Evolutionary conservation across 2,113 vertebrate species (phyloP).

Genomic region (Parotia lawesii): DNA sequence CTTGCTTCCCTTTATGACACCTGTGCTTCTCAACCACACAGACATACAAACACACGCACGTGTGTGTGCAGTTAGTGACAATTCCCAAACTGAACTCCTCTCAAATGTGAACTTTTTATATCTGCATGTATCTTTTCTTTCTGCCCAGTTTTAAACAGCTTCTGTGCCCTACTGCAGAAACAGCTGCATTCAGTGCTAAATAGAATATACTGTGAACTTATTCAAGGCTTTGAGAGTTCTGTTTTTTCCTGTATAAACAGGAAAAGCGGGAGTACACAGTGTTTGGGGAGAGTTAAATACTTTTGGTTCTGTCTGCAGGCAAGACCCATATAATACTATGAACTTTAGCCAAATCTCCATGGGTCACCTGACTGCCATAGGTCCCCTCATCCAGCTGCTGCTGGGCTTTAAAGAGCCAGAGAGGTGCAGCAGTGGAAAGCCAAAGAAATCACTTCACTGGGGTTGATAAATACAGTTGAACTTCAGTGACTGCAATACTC

Average conservation of each 20-base stretch:
- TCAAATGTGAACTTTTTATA: neutral
- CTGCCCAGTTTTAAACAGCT: neutral
- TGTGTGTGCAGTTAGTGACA: neutral
- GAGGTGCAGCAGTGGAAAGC: neutral
- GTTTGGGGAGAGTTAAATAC: neutral
- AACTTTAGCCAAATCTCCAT: neutral
- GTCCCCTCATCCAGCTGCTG: neutral
- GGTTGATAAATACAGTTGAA: neutral
- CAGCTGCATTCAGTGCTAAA: neutral
- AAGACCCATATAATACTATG: neutral
- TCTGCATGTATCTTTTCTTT: neutral
- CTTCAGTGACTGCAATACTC: neutral
- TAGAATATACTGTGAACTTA: neutral
- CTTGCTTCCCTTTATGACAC: neutral
- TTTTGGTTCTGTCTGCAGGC: neutral
- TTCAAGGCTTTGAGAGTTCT: neutral
- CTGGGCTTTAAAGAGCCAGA: neutral
- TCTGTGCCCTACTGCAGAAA: neutral
- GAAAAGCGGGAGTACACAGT: neutral
- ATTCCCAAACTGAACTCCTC: neutral
- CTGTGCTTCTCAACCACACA: neutral
- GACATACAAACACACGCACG: no score
- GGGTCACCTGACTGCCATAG: neutral
- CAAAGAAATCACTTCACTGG: neutral
- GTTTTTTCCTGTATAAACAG: neutral